phyloP scores from a whole-genome alignment of 2,888 invertebrate species.

The Diarsia brunnea region DNA sequence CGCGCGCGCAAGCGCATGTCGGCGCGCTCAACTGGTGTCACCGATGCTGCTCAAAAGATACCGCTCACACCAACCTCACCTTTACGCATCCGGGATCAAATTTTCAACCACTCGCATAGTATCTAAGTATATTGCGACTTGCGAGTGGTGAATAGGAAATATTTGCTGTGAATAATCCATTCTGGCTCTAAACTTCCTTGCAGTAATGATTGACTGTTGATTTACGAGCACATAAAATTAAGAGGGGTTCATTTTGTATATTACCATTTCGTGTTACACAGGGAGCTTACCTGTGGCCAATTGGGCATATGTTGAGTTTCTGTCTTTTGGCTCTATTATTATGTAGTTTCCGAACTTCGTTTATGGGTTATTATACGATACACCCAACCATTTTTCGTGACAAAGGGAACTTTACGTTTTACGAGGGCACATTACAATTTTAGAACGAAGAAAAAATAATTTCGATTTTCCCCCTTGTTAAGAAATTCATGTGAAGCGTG shows the following conservation, averaged over 20 bases:
- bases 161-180: conserved; percentile 38
- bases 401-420: conserved; percentile 63
- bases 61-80: conserved; percentile 32
- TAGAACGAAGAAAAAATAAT: conserved; percentile 51
- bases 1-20: conserved; percentile 66
- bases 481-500: conserved; percentile 59
- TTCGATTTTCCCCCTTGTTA: conserved; percentile 52
- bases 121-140: not conserved
- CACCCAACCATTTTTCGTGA: conserved; percentile 58
- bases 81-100: conserved; percentile 44
- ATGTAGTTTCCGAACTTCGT: conserved; percentile 31
- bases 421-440: conserved; percentile 55
- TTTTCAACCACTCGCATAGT: conserved; percentile 10
- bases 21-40: conserved; percentile 49
- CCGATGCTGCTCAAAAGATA: conserved; percentile 44
- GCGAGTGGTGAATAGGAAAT: conserved; percentile 12
- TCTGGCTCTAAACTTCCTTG: conserved; percentile 12
- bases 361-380: conserved; percentile 47
- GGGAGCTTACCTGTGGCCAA: conserved; percentile 6
- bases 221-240: conserved; percentile 40
- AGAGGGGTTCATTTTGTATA: conserved; percentile 26
- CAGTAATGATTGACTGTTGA: conserved; percentile 37
- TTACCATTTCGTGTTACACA: conserved; percentile 16
- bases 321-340: conserved; percentile 18
- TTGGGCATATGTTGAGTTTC: conserved; percentile 1